A percentile compares a stretch with the other conserved stretches of the same genome.
These are phyloP conservation scores for Ibidorhyncha struthersii DNA, from an alignment of 2,113 vertebrate species.

Conservation along the genomic window DNA sequence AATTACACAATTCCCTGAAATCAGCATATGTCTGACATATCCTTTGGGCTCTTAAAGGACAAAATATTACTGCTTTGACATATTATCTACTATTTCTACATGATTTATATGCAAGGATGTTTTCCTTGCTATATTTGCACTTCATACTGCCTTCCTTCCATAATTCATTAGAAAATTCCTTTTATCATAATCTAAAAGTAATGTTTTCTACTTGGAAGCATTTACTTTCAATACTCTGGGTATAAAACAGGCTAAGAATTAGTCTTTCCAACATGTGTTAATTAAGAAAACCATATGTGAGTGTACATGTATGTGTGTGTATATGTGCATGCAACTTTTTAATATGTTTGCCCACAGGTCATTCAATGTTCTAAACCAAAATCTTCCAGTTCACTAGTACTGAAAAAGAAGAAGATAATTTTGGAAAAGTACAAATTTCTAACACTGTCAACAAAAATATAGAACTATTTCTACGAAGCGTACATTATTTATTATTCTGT, in stretches of 20 bases:
- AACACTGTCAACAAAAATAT: not conserved
- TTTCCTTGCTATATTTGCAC: not conserved
- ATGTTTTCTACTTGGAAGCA: not conserved
- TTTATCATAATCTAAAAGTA: not conserved
- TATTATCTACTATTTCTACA: not conserved
- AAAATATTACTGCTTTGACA: not conserved
- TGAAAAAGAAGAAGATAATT: not conserved
- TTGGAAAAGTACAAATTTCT: not conserved
- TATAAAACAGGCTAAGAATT: not conserved
- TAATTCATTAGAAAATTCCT: not conserved
- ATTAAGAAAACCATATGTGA: not conserved
- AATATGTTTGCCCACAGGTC: not conserved
- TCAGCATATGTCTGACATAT: rapidly evolving
- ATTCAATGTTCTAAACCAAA: not conserved
- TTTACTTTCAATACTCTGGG: not conserved
- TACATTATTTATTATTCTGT: not conserved
- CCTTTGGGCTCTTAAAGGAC: not conserved
- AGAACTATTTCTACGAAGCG: not conserved
- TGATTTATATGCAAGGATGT: not conserved
- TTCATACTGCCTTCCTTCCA: not conserved
- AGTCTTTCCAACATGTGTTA: not conserved
- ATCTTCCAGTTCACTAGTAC: not conserved
- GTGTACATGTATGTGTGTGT: not conserved
- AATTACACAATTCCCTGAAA: not conserved
- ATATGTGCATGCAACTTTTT: not conserved